Evolutionary conservation across 1,140 invertebrate species (phyloP).

Genomic region (Pentalonia nigronervosa): DNA sequence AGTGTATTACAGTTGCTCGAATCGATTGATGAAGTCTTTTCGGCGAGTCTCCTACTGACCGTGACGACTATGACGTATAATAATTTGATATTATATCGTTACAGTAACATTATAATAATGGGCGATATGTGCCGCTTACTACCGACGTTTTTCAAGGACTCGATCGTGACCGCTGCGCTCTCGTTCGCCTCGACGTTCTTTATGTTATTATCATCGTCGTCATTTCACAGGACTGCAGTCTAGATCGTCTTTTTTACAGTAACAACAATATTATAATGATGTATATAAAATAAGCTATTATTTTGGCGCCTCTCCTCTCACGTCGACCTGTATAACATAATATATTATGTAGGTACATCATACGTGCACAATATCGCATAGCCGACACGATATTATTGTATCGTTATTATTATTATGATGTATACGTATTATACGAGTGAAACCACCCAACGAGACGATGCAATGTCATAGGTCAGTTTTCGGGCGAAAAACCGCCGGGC

Average conservation of each 20-base stretch:
- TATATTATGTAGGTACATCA: neutral
- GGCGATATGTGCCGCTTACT: neutral
- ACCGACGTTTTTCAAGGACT: slow-evolving; percentile 2
- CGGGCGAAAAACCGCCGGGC: neutral
- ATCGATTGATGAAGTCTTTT: neutral
- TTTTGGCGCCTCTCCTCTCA: neutral
- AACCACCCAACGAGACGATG: slow-evolving; percentile 4
- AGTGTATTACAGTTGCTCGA: neutral
- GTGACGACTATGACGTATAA: neutral
- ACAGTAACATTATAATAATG: neutral
- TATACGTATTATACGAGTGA: neutral
- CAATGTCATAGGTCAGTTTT: slow-evolving; percentile 43
- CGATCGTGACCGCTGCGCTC: neutral
- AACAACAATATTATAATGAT: too few species aligned
- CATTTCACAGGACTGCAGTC: neutral
- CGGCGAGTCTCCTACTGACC: neutral
- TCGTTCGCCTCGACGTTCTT: neutral
- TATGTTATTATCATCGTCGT: neutral
- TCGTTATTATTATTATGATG: neutral
- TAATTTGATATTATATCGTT: neutral
- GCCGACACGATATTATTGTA: neutral
- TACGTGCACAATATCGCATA: neutral
- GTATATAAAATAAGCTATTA: too few species aligned
- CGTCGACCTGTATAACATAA: neutral
- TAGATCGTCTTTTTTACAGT: too few species aligned